Evolutionary conservation across 2,113 vertebrate species (phyloP).

Genomic region (Butorides virescens): DNA sequence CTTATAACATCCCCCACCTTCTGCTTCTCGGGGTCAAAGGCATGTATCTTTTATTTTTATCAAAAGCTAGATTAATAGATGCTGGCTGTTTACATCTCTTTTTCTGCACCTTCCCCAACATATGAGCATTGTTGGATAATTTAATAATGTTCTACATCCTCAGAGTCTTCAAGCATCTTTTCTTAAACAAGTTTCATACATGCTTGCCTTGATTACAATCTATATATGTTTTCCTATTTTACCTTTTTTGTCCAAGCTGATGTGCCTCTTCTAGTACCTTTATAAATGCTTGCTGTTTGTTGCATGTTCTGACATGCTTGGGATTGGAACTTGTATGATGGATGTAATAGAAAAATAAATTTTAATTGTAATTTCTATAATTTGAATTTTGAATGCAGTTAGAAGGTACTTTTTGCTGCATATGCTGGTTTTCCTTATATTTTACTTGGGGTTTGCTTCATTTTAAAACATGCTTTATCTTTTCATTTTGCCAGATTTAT

Average conservation of each 20-base stretch:
- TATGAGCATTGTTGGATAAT: background rate
- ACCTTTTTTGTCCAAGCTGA: background rate
- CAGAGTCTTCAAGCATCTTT: background rate
- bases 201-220: background rate
- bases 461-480: conserved; percentile 16
- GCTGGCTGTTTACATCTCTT: background rate
- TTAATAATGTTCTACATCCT: background rate
- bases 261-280: background rate
- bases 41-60: background rate
- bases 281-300: background rate
- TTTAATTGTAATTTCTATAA: background rate
- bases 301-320: background rate
- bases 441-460: background rate
- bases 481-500: conserved; percentile 51
- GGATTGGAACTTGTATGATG: background rate
- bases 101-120: background rate
- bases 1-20: background rate
- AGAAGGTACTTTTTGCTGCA: background rate
- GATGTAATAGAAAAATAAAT: background rate
- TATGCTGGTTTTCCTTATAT: background rate
- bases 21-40: background rate
- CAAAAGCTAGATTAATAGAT: background rate
- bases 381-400: background rate
- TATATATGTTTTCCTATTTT: background rate
- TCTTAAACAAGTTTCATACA: background rate